These are phyloP conservation scores for Caenorhabditis briggsae DNA, from an alignment of 1,140 invertebrate species.

Conservation along the genomic window DNA sequence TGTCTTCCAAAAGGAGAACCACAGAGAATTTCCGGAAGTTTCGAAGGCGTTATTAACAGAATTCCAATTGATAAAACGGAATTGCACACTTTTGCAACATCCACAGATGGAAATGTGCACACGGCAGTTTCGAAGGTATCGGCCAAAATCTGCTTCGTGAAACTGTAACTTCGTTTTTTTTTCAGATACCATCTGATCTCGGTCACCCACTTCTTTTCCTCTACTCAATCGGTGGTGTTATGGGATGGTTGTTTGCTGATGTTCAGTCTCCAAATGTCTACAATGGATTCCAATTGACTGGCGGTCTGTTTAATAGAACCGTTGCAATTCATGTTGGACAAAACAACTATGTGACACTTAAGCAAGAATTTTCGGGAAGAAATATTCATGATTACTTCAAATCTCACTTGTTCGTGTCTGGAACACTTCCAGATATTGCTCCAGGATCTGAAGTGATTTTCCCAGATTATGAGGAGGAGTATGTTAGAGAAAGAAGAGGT, in stretches of 20 bases:
- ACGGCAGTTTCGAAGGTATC: conserved; percentile 85
- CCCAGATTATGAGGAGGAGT: conserved; percentile 87
- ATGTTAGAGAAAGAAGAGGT: conserved; percentile 83
- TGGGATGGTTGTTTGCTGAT: conserved; percentile 93
- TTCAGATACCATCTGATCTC: conserved; percentile 83
- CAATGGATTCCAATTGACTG: conserved; percentile 69
- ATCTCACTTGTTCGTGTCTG: conserved; percentile 85
- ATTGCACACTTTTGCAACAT: conserved; percentile 91
- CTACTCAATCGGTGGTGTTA: conserved; percentile 85
- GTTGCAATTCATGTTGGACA: conserved; percentile 67
- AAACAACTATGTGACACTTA: conserved; percentile 82
- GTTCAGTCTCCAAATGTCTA: conserved; percentile 72
- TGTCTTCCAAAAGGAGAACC: conserved; percentile 88
- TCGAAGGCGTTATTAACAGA: conserved; percentile 86
- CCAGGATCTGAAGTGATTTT: conserved; percentile 83
- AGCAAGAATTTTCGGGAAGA: conserved; percentile 87
- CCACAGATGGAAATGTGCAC: conserved; percentile 88
- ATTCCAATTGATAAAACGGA: conserved; percentile 85
- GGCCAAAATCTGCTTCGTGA: not conserved
- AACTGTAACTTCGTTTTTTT: not conserved
- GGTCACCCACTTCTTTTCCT: conserved; percentile 87
- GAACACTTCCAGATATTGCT: conserved; percentile 84
- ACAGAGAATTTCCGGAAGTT: conserved; percentile 87
- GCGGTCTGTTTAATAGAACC: conserved; percentile 69
- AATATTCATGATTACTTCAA: conserved; percentile 90